Evolutionary conservation across 2,797 vertebrate genomes (phyloP).

Genomic region (Lacerta bilineata): DNA sequence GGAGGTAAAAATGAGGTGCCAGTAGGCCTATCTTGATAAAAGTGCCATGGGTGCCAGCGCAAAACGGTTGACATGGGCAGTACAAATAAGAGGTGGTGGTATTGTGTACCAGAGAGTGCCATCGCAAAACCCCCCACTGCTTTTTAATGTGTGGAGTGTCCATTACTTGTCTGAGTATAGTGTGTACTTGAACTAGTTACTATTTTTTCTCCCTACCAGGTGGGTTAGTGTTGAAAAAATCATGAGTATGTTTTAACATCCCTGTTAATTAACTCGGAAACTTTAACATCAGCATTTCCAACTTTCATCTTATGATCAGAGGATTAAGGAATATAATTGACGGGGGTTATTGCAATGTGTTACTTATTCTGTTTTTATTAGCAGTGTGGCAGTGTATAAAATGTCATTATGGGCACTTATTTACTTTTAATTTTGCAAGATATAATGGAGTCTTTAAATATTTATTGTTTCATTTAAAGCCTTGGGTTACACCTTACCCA

Average conservation of each 20-base stretch:
- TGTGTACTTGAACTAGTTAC: not conserved
- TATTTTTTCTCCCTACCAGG: no score
- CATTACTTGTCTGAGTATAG: not conserved
- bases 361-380: slow-evolving; percentile 34
- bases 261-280: slow-evolving; percentile 9
- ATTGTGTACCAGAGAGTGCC: not conserved
- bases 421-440: slow-evolving; percentile 44
- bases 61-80: no score
- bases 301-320: not conserved
- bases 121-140: no score
- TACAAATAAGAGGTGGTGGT: no score
- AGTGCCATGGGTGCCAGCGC: no score
- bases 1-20: no score
- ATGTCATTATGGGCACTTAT: not conserved
- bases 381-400: slow-evolving; percentile 21
- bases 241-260: slow-evolving; percentile 20
- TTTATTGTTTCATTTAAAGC: slow-evolving; percentile 33
- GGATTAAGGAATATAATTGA: slow-evolving; percentile 49
- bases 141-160: not conserved
- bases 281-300: slow-evolving; percentile 32
- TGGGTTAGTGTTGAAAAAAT: not conserved
- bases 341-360: not conserved
- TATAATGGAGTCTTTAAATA: slow-evolving; percentile 25
- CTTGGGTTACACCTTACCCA: slow-evolving; percentile 74
- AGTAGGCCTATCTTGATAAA: no score